Evolutionary conservation across 2,797 vertebrate genomes (phyloP).

Genomic region (Rhincodon typus): DNA sequence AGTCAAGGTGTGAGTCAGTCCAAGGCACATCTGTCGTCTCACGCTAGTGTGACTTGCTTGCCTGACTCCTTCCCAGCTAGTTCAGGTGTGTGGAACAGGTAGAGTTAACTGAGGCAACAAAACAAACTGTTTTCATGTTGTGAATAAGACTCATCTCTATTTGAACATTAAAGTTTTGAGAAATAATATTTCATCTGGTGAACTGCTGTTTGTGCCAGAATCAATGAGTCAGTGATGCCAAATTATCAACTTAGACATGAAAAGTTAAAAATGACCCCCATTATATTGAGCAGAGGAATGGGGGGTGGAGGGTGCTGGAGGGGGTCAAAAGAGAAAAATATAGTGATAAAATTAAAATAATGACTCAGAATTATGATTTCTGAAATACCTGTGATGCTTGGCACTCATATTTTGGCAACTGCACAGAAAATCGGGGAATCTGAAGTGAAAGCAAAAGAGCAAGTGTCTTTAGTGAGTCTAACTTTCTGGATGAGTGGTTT

Average conservation of each 20-base stretch:
- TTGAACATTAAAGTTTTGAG: neutral
- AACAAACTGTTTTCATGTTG: neutral
- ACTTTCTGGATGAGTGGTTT: neutral
- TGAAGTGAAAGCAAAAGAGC: neutral
- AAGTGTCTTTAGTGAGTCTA: neutral
- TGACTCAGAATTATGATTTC: neutral
- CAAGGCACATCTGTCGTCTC: neutral
- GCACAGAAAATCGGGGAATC: neutral
- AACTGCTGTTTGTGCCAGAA: neutral
- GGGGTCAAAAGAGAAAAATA: neutral
- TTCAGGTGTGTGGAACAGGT: neutral
- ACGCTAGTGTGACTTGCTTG: neutral
- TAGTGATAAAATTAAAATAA: neutral
- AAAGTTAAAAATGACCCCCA: neutral
- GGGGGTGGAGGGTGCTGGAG: too few species aligned
- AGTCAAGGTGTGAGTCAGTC: neutral
- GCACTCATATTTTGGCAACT: neutral
- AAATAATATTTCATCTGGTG: neutral
- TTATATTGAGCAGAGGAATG: neutral
- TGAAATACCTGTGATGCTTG: neutral
- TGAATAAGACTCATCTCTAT: neutral
- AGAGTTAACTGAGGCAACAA: neutral
- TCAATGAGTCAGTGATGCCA: neutral
- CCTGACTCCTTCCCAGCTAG: neutral
- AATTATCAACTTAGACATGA: neutral